phyloP scores from a whole-genome alignment of 2,797 vertebrate genomes.

The Pogonophryne albipinna region DNA sequence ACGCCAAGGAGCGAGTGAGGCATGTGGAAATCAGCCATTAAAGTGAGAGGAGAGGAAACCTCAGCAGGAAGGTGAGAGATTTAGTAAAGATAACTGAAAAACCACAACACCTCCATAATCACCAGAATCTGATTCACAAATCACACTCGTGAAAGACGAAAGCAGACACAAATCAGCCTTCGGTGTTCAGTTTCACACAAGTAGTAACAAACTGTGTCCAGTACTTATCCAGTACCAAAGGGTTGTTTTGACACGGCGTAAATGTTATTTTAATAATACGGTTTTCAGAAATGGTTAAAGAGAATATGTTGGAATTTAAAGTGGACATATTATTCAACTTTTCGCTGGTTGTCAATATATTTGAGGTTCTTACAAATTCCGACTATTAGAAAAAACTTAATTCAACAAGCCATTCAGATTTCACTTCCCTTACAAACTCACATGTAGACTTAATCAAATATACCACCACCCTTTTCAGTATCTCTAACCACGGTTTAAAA shows the following conservation, averaged over 20 bases:
- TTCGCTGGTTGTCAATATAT: too few relatives aligned
- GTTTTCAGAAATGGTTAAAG: not conserved
- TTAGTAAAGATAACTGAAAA: constrained; percentile 72
- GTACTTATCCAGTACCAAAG: not conserved
- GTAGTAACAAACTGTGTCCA: not conserved
- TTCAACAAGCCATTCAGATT: too few relatives aligned
- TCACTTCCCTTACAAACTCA: too few relatives aligned
- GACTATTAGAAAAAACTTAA: too few relatives aligned
- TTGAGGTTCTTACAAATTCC: too few relatives aligned
- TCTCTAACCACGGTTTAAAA: too few relatives aligned
- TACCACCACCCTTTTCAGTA: too few relatives aligned
- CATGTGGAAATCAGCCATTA: constrained; percentile 73
- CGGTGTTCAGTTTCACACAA: constrained; percentile 8
- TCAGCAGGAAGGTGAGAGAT: constrained; percentile 69
- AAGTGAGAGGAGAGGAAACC: constrained; percentile 67
- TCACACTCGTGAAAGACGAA: not conserved
- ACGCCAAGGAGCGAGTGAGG: constrained; percentile 65
- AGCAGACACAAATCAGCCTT: constrained; percentile 20
- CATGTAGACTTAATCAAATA: too few relatives aligned
- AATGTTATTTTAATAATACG: not conserved
- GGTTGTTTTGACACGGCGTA: not conserved
- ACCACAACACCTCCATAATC: constrained; percentile 49
- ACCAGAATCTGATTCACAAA: constrained; percentile 10
- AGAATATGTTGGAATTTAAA: not conserved
- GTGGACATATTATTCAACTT: too few relatives aligned